These are phyloP conservation scores for Caenorhabditis auriculariae DNA, from an alignment of 2,888 invertebrate genomes.

Conservation along the genomic window DNA sequence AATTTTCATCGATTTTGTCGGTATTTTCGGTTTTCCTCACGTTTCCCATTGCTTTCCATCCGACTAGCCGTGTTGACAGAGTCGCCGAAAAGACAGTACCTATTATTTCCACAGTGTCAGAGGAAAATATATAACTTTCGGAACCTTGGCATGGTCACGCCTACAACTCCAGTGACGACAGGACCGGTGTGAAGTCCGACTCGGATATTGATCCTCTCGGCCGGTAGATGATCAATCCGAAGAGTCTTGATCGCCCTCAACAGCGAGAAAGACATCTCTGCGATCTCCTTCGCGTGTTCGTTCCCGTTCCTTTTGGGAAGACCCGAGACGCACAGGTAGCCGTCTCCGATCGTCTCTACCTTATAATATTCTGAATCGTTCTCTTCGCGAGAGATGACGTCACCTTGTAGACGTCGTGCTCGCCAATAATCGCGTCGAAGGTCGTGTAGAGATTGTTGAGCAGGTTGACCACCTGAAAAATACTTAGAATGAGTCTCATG, in stretches of 20 bases:
- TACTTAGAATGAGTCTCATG: too few relatives aligned
- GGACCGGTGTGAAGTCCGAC: slow-evolving; percentile 43
- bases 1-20: slow-evolving; percentile 1
- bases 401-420: slow-evolving; percentile 60
- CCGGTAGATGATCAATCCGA: slow-evolving; percentile 52
- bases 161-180: slow-evolving; percentile 53
- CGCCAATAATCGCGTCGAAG: slow-evolving; percentile 57
- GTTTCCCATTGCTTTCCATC: slow-evolving; percentile 49
- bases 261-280: slow-evolving; percentile 47
- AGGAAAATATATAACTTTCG: too few relatives aligned
- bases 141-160: slow-evolving; percentile 54
- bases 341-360: slow-evolving; percentile 58
- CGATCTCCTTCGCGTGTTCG: slow-evolving; percentile 53
- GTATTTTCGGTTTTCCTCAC: slow-evolving; percentile 12
- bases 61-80: slow-evolving; percentile 47
- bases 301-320: slow-evolving; percentile 55
- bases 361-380: not conserved
- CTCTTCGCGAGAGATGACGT: not conserved
- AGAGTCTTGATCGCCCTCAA: slow-evolving; percentile 35
- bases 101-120: too few relatives aligned
- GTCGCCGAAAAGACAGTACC: slow-evolving; percentile 49
- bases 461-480: slow-evolving; percentile 51
- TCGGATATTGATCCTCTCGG: slow-evolving; percentile 46
- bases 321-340: slow-evolving; percentile 59
- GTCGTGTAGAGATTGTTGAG: slow-evolving; percentile 59